A percentile compares a stretch with the other conserved stretches of the same genome.
Conservation (phyloP, 2,113 vertebrate species). For the Parotia lawesii region DNA sequence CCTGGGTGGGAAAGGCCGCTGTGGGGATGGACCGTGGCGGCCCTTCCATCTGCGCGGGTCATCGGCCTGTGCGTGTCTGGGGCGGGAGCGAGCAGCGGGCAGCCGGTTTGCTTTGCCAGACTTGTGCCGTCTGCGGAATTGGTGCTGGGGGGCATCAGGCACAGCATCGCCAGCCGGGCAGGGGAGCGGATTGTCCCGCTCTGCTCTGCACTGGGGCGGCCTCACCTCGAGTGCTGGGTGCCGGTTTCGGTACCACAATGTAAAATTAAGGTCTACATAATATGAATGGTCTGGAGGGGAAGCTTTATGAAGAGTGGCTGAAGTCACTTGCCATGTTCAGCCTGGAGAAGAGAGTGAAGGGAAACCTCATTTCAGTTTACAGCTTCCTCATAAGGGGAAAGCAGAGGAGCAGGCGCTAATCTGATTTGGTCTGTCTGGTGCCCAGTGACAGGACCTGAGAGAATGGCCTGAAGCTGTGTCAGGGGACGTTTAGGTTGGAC, state of each 20-base stretch:
- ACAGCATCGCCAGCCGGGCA: neutral
- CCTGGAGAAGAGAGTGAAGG: neutral
- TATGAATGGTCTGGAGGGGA: neutral
- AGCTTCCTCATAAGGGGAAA: neutral
- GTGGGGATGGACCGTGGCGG: accelerated
- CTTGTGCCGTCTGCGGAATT: neutral
- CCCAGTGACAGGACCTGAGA: neutral
- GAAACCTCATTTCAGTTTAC: neutral
- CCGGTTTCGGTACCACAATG: too few relatives aligned
- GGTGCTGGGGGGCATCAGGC: neutral
- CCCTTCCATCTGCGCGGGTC: too few relatives aligned
- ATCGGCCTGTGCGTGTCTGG: too few relatives aligned
- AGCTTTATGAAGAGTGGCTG: neutral
- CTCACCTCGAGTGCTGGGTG: neutral
- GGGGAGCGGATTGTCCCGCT: neutral
- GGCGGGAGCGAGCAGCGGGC: neutral
- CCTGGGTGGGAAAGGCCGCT: neutral
- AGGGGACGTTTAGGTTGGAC: neutral
- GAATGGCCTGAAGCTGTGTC: neutral
- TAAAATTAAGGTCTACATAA: neutral
- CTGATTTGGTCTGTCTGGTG: neutral
- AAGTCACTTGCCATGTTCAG: neutral
- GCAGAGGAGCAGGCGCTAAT: neutral
- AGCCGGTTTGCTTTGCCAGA: neutral
- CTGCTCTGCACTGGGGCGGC: neutral